Base-by-base conservation (phyloP, 2,888 invertebrate species). In the Clitarchus hookeri region DNA sequence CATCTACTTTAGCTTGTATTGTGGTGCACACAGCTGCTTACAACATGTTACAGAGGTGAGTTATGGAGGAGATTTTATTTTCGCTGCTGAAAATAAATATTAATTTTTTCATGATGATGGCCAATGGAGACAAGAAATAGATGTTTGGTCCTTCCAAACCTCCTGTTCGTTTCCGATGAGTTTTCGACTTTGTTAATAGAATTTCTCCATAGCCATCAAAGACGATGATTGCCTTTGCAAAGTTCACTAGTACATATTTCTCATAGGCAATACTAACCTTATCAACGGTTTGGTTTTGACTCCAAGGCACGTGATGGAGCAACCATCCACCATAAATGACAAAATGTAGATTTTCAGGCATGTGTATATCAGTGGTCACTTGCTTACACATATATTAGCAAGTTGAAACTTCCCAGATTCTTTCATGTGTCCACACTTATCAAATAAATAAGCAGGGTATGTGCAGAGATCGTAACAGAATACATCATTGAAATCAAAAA, bases 361-460 rank as follows among this genome's bases (percentile, higher is more conserved):
- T 80, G 80, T 11, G n/a, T 0, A 26, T 80, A 80, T 80, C 80
- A 80, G 80, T 25, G 80, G 36, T 12, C 26, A 80, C 80, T 80
- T 80, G 26, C 1, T 80, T 6, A 25, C 80, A 23, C 25, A 80
- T 23, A 27, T 80, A 80, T 8, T 82, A 36, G 82, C 36, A 27
- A 82, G 82, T 16, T 82, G 36, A 82, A 26, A 82, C 9, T 82
- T 82, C 23, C 82, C 82, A 36, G 27, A 82, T 82, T 82, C 36
- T 23, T 36, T 27, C 36, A 36, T 36, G 36, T 25, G 6, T 77
- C 77, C 12, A 25, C 77, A 77, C 8, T 65, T 65, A n/a, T 6
- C n/a, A 77, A 77, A 77, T 77, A 77, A 77, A 77, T 6, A 77
- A 77, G 77, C 77, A 77, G 77, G 6, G 9, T 12, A 36, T 36